These are phyloP conservation scores for Philaethria dido DNA, from an alignment of 2,888 invertebrate genomes.

Conservation along the genomic window DNA sequence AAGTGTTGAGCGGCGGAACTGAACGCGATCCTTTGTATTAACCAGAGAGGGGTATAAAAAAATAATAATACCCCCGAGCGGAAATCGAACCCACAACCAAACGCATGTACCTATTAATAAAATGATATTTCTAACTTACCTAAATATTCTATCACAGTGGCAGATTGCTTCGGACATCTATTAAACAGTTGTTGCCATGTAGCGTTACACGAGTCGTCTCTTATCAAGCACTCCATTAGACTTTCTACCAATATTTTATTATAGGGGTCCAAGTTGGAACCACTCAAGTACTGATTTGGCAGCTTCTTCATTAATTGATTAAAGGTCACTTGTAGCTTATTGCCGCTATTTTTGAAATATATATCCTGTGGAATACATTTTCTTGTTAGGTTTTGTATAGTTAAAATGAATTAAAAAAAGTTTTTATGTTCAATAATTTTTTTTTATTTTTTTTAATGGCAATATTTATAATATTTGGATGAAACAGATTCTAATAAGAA, in stretches of 20 bases:
- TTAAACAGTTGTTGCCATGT: slow-evolving; percentile 88
- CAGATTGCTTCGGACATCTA: slow-evolving; percentile 86
- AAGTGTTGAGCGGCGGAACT: too few relatives aligned
- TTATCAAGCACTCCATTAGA: slow-evolving; percentile 84
- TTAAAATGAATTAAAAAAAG: too few relatives aligned
- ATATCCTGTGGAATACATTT: slow-evolving; percentile 66
- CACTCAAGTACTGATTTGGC: slow-evolving; percentile 76
- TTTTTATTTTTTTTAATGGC: too few relatives aligned
- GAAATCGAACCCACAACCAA: too few relatives aligned
- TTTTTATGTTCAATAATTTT: too few relatives aligned
- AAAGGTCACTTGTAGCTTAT: slow-evolving; percentile 80
- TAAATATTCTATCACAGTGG: slow-evolving; percentile 84
- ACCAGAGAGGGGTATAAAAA: too few relatives aligned
- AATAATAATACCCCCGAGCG: too few relatives aligned
- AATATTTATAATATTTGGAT: too few relatives aligned
- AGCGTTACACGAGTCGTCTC: slow-evolving; percentile 86
- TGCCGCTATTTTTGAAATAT: slow-evolving; percentile 73
- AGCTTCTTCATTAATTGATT: slow-evolving; percentile 87
- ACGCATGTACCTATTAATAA: too few relatives aligned
- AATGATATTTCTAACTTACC: too few relatives aligned
- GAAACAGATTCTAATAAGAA: background rate
- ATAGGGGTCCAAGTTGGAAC: slow-evolving; percentile 71
- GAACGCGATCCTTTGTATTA: too few relatives aligned
- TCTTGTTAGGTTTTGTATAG: background rate
- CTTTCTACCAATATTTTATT: slow-evolving; percentile 84